Conservation (phyloP, 1,140 invertebrate species). For the Bombyx mandarina region DNA sequence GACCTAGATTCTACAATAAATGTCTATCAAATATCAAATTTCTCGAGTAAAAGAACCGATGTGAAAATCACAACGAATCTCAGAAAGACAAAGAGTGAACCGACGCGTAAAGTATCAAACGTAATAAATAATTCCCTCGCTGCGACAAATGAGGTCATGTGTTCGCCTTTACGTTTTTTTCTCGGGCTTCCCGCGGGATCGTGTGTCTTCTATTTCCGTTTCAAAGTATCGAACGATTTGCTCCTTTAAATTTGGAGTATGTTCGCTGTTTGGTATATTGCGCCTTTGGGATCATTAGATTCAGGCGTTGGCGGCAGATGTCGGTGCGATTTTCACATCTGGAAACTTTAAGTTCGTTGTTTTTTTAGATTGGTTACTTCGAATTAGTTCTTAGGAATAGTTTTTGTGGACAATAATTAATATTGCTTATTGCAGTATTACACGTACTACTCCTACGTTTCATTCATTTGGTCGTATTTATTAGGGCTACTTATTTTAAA, state of each 20-base stretch:
- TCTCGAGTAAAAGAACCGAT: constrained; percentile 30
- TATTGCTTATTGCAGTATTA: too few species aligned
- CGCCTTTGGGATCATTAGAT: constrained; percentile 61
- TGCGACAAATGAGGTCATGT: constrained; percentile 68
- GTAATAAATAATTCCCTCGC: constrained; percentile 64
- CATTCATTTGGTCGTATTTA: too few species aligned
- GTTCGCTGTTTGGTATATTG: constrained; percentile 63
- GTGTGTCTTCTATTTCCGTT: constrained; percentile 70
- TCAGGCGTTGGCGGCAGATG: constrained; percentile 40
- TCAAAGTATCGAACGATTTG: constrained; percentile 58
- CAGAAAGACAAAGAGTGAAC: constrained; percentile 44
- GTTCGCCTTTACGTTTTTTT: constrained; percentile 67
- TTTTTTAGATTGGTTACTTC: background rate
- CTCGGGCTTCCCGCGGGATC: constrained; percentile 62
- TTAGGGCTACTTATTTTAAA: too few species aligned
- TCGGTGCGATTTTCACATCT: constrained; percentile 40
- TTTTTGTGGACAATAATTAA: too few species aligned
- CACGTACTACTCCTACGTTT: too few species aligned
- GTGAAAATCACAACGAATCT: constrained; percentile 47
- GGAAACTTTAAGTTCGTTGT: constrained; percentile 26
- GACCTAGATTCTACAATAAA: too few species aligned
- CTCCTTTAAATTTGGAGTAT: constrained; percentile 61
- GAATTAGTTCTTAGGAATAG: too few species aligned
- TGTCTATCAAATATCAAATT: constrained; percentile 20
- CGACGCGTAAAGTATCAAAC: constrained; percentile 56